Evolutionary conservation across 2,888 invertebrate species (phyloP).

Genomic region (Neuroscelio doddi): DNA sequence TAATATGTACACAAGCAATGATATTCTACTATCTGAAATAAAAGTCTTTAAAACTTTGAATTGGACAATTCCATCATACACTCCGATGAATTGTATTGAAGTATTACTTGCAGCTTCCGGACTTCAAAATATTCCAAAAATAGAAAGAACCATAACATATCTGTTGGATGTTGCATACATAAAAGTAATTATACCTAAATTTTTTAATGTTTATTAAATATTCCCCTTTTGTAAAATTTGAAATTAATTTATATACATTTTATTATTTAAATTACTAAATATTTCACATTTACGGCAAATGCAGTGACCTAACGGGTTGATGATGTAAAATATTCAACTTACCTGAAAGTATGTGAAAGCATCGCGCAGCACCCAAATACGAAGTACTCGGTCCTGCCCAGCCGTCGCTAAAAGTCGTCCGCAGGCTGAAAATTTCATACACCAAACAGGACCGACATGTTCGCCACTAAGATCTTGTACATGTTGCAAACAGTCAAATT

Average conservation of each 20-base stretch:
- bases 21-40: constrained; percentile 56
- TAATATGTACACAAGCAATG: constrained; percentile 48
- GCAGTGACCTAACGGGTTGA: too few relatives aligned
- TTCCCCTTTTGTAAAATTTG: too few relatives aligned
- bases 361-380: constrained; percentile 96
- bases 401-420: constrained; percentile 96
- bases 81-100: constrained; percentile 55
- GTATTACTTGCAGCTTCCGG: constrained; percentile 50
- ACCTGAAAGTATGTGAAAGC: constrained; percentile 90
- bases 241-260: too few relatives aligned
- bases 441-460: constrained; percentile 97
- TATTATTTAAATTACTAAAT: too few relatives aligned
- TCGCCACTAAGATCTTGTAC: constrained; percentile 90
- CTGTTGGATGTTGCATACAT: constrained; percentile 58
- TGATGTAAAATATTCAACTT: too few relatives aligned
- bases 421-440: constrained; percentile 98
- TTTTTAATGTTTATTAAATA: too few relatives aligned
- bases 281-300: too few relatives aligned
- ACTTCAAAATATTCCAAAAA: constrained; percentile 37
- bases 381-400: constrained; percentile 94
- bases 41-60: constrained; percentile 58
- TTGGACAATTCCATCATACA: constrained; percentile 52
- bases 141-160: constrained; percentile 44
- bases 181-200: too few relatives aligned
- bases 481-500: constrained; percentile 92